Evolutionary conservation across 2,113 vertebrate genomes (phyloP), one percentile per base, ranked within the genome.

Genomic region (Lasiurus cinereus): DNA sequence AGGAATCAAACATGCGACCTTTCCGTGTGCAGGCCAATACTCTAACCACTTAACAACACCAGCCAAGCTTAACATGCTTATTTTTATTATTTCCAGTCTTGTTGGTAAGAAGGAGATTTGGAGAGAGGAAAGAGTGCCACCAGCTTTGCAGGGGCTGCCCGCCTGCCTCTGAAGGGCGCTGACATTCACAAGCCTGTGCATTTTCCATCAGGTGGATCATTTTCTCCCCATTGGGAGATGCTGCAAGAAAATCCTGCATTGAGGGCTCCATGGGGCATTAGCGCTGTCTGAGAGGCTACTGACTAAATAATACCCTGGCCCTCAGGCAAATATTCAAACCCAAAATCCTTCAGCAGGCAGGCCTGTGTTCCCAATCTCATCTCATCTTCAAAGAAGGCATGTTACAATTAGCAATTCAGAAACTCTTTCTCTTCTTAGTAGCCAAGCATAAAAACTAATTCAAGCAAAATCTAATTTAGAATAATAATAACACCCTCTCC

Each of bases 401-500:
- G 95, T 94, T 97, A 91, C 97, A 98, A 98, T 98, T 97, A 98
- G 94, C 96, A 94, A 69, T 98, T 98, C 95, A 86, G 96, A 98
- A 96, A 83, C 91, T 96, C 96, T 96, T 98, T 94, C 98, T 94
- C 96, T 87, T 97, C 97, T 97, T 96, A 67, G 97, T 98, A 97
- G 95, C 97, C 93, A 91, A 43, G 97, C 97, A 97, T 90, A 97
- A 97, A 98, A 97, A 98, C 97, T 97, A 98, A 98, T 97, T 97
- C 97, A 93, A 97, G 97, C 97, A 97, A 98, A 98, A 98, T 96
- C 95, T 97, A 98, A 98, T 98, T 98, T 98, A 96, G 97, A 98
- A 98, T 97, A 98, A 98, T 98, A 98, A 98, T 97, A 97, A 98
- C 97, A 97, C 80, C 66, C 89, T 97, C 98, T 98, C 97, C 91